phyloP scores from a whole-genome alignment of 1,140 invertebrate genomes.

The Drosophila navojoa region DNA sequence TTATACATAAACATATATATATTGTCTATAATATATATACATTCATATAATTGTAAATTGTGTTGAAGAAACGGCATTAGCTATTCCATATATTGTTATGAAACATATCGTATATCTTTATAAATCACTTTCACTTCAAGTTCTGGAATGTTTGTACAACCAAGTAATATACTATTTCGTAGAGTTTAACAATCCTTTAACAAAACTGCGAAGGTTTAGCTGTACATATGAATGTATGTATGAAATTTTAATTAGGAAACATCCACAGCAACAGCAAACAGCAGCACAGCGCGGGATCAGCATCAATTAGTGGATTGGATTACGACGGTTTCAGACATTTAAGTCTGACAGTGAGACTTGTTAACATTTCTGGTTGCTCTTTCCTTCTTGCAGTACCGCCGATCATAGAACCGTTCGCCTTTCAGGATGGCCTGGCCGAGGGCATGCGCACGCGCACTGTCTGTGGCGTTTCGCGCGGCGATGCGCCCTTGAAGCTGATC shows the following conservation, averaged over 20 bases:
- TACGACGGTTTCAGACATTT: neutral
- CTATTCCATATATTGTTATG: slow-evolving; percentile 26
- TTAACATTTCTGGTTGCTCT: slow-evolving; percentile 84
- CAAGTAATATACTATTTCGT: slow-evolving; percentile 46
- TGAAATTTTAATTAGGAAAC: slow-evolving; percentile 15
- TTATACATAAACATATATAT: slow-evolving; percentile 1
- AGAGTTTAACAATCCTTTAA: slow-evolving; percentile 62
- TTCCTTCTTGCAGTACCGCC: slow-evolving; percentile 90
- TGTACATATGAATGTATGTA: slow-evolving; percentile 39
- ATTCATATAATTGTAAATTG: slow-evolving; percentile 32
- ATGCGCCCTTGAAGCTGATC: slow-evolving; percentile 89
- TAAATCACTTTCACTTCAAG: slow-evolving; percentile 48
- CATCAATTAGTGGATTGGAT: neutral
- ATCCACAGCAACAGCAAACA: slow-evolving; percentile 19
- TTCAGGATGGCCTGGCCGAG: slow-evolving; percentile 92
- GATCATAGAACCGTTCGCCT: slow-evolving; percentile 93
- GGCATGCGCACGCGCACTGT: slow-evolving; percentile 93
- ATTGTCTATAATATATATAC: too few relatives aligned
- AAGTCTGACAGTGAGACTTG: slow-evolving; percentile 83
- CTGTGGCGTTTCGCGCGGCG: slow-evolving; percentile 92
- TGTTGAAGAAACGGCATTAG: slow-evolving; percentile 57
- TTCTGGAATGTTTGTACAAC: slow-evolving; percentile 79
- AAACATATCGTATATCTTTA: slow-evolving; percentile 41
- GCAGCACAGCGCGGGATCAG: slow-evolving; percentile 57
- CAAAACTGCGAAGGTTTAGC: slow-evolving; percentile 83